Evolutionary conservation across 1,140 invertebrate species (phyloP).

Genomic region (Colletes latitarsis): DNA sequence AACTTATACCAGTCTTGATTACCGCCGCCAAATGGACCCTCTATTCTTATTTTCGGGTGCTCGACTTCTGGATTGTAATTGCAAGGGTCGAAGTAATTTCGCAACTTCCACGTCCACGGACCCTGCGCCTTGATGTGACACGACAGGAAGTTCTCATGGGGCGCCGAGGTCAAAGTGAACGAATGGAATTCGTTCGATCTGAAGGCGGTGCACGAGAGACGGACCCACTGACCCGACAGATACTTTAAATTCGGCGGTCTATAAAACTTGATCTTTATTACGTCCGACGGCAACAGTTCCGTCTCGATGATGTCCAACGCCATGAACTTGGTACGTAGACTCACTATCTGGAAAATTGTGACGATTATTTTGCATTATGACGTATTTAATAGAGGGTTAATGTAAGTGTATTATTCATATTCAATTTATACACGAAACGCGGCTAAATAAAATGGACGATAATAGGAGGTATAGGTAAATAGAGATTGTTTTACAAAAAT

Average conservation of each 20-base stretch:
- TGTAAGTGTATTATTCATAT: neutral
- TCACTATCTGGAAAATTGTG: slow-evolving; percentile 86
- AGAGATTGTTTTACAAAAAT: neutral
- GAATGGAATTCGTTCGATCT: slow-evolving; percentile 97
- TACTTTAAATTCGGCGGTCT: slow-evolving; percentile 98
- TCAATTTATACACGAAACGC: neutral
- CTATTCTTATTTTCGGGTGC: slow-evolving; percentile 94
- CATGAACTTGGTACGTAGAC: slow-evolving; percentile 95
- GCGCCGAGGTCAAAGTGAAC: slow-evolving; percentile 98
- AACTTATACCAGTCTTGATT: slow-evolving; percentile 99
- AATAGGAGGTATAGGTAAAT: too few relatives aligned
- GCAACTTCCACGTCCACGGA: slow-evolving; percentile 99
- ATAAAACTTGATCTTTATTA: slow-evolving; percentile 95
- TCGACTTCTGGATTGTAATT: slow-evolving; percentile 94
- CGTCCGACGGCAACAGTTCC: slow-evolving; percentile 96
- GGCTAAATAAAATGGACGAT: neutral
- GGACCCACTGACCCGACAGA: slow-evolving; percentile 94
- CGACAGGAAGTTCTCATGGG: slow-evolving; percentile 98
- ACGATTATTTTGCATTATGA: neutral
- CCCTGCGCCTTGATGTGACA: slow-evolving; percentile 99
- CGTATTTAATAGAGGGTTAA: too few relatives aligned
- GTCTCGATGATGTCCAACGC: slow-evolving; percentile 97
- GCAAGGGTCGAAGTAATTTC: slow-evolving; percentile 97
- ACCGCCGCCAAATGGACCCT: slow-evolving; percentile 98
- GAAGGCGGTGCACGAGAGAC: slow-evolving; percentile 96